Percentiles rank a stretch among this genome's conserved stretches.
Conservation (phyloP, 2,888 invertebrate species). For the Conops quadrifasciatus region DNA sequence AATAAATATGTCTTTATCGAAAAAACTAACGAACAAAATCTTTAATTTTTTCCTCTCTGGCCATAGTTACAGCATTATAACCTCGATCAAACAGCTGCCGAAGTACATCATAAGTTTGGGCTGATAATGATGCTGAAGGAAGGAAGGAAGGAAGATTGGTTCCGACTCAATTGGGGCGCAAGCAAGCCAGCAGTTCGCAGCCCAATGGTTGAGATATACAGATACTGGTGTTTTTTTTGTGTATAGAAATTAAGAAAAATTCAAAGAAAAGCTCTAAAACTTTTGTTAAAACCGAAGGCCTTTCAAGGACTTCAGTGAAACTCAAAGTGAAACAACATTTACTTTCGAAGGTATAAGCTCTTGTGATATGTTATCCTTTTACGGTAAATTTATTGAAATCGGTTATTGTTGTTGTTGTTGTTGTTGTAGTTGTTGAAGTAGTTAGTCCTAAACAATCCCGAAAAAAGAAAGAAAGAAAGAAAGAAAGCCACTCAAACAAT, state of each 20-base stretch:
- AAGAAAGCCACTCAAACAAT: too few species aligned
- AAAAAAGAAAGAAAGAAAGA: too few species aligned
- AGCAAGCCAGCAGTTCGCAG: too few species aligned
- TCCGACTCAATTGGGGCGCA: too few species aligned
- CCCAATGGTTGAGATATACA: too few species aligned
- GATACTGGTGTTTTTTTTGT: too few species aligned
- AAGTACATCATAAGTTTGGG: constrained; percentile 87
- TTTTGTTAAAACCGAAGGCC: not conserved
- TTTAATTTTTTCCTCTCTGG: constrained; percentile 9
- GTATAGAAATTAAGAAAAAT: not conserved
- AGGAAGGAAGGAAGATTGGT: too few species aligned
- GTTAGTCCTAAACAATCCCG: too few species aligned
- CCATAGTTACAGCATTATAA: constrained; percentile 81
- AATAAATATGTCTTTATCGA: not conserved
- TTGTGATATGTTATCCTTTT: constrained; percentile 19
- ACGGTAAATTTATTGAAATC: too few species aligned
- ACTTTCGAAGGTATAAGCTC: constrained; percentile 20
- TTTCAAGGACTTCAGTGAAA: not conserved
- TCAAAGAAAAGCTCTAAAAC: not conserved
- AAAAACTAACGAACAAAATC: not conserved
- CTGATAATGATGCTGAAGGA: constrained; percentile 63
- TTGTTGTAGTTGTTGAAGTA: too few species aligned
- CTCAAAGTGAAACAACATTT: not conserved
- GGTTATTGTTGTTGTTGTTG: too few species aligned
- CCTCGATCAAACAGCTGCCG: constrained; percentile 87